A percentile compares a stretch with the other conserved stretches of the same genome.
These are phyloP conservation scores for Metallyticus violacea DNA, from an alignment of 2,888 invertebrate genomes.

Conservation along the genomic window DNA sequence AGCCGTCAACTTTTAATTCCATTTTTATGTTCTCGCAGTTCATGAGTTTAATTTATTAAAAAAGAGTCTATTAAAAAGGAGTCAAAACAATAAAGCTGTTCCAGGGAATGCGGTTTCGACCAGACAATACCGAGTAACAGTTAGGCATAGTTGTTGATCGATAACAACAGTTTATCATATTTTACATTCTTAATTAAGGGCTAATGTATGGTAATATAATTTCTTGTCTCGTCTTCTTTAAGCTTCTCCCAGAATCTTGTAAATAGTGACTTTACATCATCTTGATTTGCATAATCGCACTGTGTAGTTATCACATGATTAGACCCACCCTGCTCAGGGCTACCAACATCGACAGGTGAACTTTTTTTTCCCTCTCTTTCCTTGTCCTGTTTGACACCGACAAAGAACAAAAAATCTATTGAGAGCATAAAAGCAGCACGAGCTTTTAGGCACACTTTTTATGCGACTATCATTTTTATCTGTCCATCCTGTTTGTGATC, in stretches of 20 bases:
- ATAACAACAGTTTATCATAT: background rate
- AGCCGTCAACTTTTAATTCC: too few species aligned
- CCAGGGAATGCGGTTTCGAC: background rate
- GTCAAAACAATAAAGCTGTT: background rate
- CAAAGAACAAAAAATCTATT: background rate
- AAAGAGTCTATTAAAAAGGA: too few species aligned
- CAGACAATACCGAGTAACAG: background rate
- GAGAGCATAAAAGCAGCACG: background rate
- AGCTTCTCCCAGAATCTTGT: background rate
- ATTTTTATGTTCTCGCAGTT: too few species aligned
- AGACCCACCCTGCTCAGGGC: background rate
- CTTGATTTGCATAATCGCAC: background rate
- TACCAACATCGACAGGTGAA: background rate
- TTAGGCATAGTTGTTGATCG: background rate
- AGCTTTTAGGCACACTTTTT: background rate
- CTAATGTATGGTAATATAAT: background rate
- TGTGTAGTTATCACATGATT: slow-evolving; percentile 7
- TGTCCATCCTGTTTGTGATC: too few species aligned
- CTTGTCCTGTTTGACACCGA: background rate
- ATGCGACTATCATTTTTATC: too few species aligned
- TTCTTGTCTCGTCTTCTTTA: background rate
- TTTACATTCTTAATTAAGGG: background rate
- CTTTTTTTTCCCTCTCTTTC: background rate
- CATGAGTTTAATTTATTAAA: too few species aligned
- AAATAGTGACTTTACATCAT: background rate